Evolutionary conservation across 2,888 invertebrate genomes (phyloP), one percentile per base, ranked within the genome.

Genomic region (Anticlea derivata): DNA sequence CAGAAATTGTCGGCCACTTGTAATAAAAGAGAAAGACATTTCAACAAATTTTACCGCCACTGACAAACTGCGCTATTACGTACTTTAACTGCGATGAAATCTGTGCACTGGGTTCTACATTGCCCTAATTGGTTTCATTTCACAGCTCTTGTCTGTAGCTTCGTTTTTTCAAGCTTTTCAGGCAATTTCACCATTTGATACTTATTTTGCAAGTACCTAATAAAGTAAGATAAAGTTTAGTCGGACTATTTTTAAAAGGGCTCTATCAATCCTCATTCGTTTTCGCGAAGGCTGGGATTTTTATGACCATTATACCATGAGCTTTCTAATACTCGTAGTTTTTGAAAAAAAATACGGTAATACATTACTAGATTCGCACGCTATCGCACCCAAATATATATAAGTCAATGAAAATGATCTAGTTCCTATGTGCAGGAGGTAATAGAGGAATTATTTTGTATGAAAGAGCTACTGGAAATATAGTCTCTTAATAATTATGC

Each of bases 121-220:
- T 24, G 44, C 35, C 44, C 55, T 46, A 40, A 37, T 41, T 48
- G 49, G 44, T 56, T 57, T 38, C 50, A 47, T 64, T 55, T 51
- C 53, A 52, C 54, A 52, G 60, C 33, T 55, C 54, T 61, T 58
- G 23, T 26, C 31, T 29, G 22, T 23, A 13, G 23, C 11, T 8
- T 12, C 12, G 1, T 8, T n/a, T 23, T 48, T 41, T 41, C 27
- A 33, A 33, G 39, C 12, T 39, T 20, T 34, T 40, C 10, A 22
- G 30, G 23, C 13, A 34, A 29, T 40, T 17, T 29, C 20, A 22
- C 8, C 34, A 29, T 40, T 10, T 13, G 24, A 35, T 17, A 5
- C 10, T 4, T 41, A 2, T 38, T 38, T 13, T 13, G 31, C 31
- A 31, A 31, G 13, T 2, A n/a, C n/a, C n/a, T n/a, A n/a, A n/a